Conservation (phyloP, 2,113 vertebrate genomes). For the Todiramphus chloris region DNA sequence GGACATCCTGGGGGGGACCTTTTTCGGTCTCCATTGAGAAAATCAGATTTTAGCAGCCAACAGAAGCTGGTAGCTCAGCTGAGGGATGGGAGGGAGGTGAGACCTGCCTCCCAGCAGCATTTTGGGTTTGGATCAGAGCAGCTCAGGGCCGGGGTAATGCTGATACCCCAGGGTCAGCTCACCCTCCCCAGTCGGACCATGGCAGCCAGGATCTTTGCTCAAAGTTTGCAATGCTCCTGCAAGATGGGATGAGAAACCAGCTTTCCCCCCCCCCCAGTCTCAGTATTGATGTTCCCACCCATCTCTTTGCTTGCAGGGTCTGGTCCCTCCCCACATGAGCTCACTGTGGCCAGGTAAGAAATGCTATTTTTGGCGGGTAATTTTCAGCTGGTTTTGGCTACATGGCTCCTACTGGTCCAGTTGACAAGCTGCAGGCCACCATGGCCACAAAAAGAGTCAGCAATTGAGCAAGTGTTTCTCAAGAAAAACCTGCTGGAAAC, state of each 20-base stretch:
- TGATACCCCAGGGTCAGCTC: not conserved
- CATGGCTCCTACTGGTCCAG: not conserved
- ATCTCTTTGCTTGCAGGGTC: not conserved
- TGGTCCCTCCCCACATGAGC: accelerated
- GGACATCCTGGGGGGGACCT: accelerated
- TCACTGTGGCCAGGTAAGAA: not conserved
- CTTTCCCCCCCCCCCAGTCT: not conserved
- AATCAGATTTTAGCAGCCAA: not conserved
- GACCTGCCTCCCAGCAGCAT: not conserved
- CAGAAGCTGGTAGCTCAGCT: not conserved
- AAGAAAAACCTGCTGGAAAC: not conserved
- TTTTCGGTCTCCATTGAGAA: not conserved
- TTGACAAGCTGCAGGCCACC: not conserved
- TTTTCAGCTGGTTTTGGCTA: not conserved
- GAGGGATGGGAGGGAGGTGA: not conserved
- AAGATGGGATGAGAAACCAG: not conserved
- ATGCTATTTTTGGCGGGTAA: not conserved
- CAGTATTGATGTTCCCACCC: not conserved
- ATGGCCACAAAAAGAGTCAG: not conserved
- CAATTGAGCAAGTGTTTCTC: accelerated
- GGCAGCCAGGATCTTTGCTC: not conserved
- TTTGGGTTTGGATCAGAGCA: not conserved
- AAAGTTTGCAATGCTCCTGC: not conserved
- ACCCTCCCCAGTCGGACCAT: not conserved
- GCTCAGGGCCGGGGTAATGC: not conserved